Evolutionary conservation across 1,140 invertebrate species (phyloP), one percentile per base, ranked within the genome.

Genomic region (Rhopalosiphum padi): DNA sequence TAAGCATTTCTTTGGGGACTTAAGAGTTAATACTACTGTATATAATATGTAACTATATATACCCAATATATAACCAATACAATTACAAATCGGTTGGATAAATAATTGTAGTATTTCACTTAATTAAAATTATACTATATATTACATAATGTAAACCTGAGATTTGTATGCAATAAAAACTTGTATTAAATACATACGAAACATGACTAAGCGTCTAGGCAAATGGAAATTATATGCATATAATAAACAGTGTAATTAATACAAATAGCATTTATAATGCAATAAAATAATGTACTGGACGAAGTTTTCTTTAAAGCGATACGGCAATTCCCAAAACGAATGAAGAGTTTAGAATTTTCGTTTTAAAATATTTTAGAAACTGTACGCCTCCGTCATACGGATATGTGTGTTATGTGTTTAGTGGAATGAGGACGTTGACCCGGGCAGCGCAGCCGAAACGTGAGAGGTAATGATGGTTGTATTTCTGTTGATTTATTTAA

Each of bases 401-500:
- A 43, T 77, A 48, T 91, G 83, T 41, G 30, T 91, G 90, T 53
- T 92, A 92, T 92, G 91, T 92, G 43, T 91, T 92, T 92, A 92
- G 91, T 85, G 77, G 91, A 92, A 92, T 92, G 91, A 92, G 91
- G 91, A 92, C 91, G 91, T 92, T 92, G 91, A 92, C 91, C 91
- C 91, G 77, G 21, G 35, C 68, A 83, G 77, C n/a, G 91, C 48
- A 82, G 30, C 60, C 91, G 77, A 92, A 92, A 92, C 91, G 91
- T 85, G 91, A 92, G 91, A 92, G 43, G 77, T 85, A 55, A 60
- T 91, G 48, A 68, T 53, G 83, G 51, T 37, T 60, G 53, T 53
- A 90, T 90, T 90, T 90, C 30, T 60, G 88, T 90, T 60, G 37
- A 60, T 90, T 90, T 90, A 90, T 90, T 88, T 88, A 60, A 88